phyloP scores from a whole-genome alignment of 92 coral and sea anemone species.

The Palythoa caribaeorum region DNA sequence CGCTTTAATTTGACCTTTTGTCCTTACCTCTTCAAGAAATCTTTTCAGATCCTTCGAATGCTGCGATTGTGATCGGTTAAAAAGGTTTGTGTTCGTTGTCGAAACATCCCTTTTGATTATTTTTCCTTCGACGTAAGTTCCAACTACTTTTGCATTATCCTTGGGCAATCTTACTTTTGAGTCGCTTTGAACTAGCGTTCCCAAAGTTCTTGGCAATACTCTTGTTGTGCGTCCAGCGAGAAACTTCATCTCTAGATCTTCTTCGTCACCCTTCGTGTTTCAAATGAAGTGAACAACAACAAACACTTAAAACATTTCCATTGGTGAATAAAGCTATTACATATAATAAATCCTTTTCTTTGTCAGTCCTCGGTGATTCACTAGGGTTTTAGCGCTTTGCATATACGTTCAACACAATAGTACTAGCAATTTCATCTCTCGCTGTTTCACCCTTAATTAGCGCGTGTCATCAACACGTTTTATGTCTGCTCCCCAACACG shows the following conservation, averaged over 20 bases:
- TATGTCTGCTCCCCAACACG: no score
- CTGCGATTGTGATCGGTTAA: slow-evolving; percentile 52
- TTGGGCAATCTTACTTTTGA: slow-evolving; percentile 35
- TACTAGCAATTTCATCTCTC: background rate
- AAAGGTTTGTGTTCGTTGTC: slow-evolving; percentile 52
- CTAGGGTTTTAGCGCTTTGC: background rate
- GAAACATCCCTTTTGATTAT: slow-evolving; percentile 25
- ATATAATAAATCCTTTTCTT: background rate
- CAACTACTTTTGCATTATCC: slow-evolving; percentile 5
- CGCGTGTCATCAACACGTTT: no score
- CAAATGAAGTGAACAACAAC: background rate
- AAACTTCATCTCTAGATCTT: slow-evolving; percentile 28
- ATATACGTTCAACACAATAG: background rate
- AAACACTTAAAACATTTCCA: background rate
- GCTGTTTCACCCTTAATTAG: background rate
- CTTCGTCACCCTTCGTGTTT: background rate
- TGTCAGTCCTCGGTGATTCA: background rate
- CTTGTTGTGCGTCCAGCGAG: slow-evolving; percentile 40
- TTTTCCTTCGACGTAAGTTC: slow-evolving; percentile 29
- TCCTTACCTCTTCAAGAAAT: slow-evolving; percentile 91
- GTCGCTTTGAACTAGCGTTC: slow-evolving; percentile 39
- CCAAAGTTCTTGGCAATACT: slow-evolving; percentile 40
- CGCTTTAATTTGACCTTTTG: background rate
- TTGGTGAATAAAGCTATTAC: background rate
- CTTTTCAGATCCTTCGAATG: slow-evolving; percentile 72